A percentile compares a stretch with the other conserved stretches of the same genome.
phyloP scores from a whole-genome alignment of 1,140 invertebrate species.

The Ephestia elutella region DNA sequence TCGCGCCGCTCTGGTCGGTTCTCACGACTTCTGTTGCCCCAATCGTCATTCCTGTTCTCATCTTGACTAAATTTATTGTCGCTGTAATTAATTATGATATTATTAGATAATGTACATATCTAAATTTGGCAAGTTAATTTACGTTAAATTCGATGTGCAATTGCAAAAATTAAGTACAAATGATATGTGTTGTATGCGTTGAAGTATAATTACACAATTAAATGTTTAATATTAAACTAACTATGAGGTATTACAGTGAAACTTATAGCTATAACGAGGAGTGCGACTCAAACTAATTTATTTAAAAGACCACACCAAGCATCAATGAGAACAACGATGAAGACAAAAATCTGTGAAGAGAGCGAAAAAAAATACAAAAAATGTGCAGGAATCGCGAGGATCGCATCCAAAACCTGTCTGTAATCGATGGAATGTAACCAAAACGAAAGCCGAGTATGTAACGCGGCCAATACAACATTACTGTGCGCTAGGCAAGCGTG shows the following conservation, averaged over 20 bases:
- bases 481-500: slow-evolving; percentile 36
- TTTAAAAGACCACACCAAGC: slow-evolving; percentile 6
- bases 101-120: slow-evolving; percentile 6
- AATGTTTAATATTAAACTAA: not conserved
- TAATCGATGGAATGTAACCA: slow-evolving; percentile 24
- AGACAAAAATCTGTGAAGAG: not conserved
- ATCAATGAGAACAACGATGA: slow-evolving; percentile 3
- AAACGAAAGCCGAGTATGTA: slow-evolving; percentile 21
- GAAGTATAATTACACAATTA: too few species aligned
- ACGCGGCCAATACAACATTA: slow-evolving; percentile 10
- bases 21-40: slow-evolving; percentile 32
- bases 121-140: not conserved
- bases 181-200: not conserved
- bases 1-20: slow-evolving; percentile 22
- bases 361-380: slow-evolving; percentile 8
- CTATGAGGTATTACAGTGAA: not conserved
- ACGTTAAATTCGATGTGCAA: not conserved
- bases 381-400: slow-evolving; percentile 17
- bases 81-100: slow-evolving; percentile 35
- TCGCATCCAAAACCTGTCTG: slow-evolving; percentile 5
- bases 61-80: slow-evolving; percentile 46
- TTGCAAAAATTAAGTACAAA: not conserved
- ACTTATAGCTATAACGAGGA: not conserved
- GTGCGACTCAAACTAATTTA: not conserved
- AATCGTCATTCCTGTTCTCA: slow-evolving; percentile 31